Conservation (phyloP, 2,888 invertebrate species). For the Drosophila limbata region DNA sequence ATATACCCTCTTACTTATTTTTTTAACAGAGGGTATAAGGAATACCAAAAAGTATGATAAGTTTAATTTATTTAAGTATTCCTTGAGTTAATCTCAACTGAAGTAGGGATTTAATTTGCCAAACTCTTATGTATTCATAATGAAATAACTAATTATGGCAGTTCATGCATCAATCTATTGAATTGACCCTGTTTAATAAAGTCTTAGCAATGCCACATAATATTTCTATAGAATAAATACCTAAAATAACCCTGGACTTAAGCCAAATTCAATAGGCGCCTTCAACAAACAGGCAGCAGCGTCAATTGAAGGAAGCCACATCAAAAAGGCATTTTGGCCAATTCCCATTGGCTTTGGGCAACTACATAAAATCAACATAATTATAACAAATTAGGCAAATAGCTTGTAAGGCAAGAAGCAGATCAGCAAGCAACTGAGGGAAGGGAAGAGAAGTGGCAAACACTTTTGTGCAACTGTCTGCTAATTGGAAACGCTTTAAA, state of each 20-base stretch:
- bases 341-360: constrained; percentile 23
- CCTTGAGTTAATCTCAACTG: not conserved
- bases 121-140: not conserved
- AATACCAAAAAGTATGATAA: not conserved
- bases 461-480: constrained; percentile 50
- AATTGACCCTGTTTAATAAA: constrained; percentile 7
- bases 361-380: constrained; percentile 74
- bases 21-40: no score
- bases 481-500: constrained; percentile 75
- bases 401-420: constrained; percentile 36
- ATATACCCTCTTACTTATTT: no score
- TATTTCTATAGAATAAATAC: constrained; percentile 9
- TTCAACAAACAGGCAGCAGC: not conserved
- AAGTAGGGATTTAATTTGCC: not conserved
- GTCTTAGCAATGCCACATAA: constrained; percentile 10
- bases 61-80: not conserved
- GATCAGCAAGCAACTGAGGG: not conserved
- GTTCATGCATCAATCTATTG: constrained; percentile 15
- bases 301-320: constrained; percentile 29
- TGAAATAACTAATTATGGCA: constrained; percentile 15
- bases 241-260: constrained; percentile 12
- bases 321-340: constrained; percentile 50
- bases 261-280: constrained; percentile 3
- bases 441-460: constrained; percentile 6
- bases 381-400: constrained; percentile 76